Evolutionary conservation across 2,888 invertebrate genomes (phyloP).

Genomic region (Sphaerophoria rueppellii): DNA sequence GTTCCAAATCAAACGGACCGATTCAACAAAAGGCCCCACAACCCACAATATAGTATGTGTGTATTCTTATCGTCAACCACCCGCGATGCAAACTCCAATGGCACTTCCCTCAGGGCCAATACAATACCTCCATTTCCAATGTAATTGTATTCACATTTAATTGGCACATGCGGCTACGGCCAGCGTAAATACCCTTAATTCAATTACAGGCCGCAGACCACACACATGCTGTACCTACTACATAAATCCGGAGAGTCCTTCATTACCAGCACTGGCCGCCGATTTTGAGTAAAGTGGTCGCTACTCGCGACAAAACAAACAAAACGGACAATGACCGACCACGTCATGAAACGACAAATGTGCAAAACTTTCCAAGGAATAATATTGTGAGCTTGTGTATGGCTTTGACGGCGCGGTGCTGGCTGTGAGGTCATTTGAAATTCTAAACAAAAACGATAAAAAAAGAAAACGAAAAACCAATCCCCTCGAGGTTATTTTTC

Average conservation of each 20-base stretch:
- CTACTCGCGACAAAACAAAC: not conserved
- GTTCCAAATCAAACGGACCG: not conserved
- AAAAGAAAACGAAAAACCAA: not conserved
- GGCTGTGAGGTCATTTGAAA: conserved; percentile 53
- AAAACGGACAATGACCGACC: not conserved
- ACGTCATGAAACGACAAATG: not conserved
- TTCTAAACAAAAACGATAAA: conserved; percentile 43
- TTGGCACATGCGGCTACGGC: conserved; percentile 72
- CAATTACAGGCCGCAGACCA: conserved; percentile 72
- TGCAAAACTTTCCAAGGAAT: conserved; percentile 42
- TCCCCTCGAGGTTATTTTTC: not conserved
- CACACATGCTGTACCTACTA: conserved; percentile 55
- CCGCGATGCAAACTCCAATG: conserved; percentile 17
- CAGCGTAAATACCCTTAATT: conserved; percentile 68
- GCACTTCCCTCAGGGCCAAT: not conserved
- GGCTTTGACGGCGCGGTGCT: conserved; percentile 20
- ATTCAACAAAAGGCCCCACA: not conserved
- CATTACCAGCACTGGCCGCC: conserved; percentile 23
- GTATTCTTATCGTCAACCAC: conserved; percentile 30
- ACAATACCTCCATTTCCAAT: conserved; percentile 41
- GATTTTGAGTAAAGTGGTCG: not conserved
- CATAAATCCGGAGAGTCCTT: conserved; percentile 59
- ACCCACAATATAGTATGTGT: not conserved
- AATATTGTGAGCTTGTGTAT: conserved; percentile 33
- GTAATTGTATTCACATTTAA: conserved; percentile 66